A percentile compares a stretch with the other conserved stretches of the same genome.
Evolutionary conservation across 2,113 vertebrate species (phyloP).

Genomic region (Oenanthe melanoleuca): DNA sequence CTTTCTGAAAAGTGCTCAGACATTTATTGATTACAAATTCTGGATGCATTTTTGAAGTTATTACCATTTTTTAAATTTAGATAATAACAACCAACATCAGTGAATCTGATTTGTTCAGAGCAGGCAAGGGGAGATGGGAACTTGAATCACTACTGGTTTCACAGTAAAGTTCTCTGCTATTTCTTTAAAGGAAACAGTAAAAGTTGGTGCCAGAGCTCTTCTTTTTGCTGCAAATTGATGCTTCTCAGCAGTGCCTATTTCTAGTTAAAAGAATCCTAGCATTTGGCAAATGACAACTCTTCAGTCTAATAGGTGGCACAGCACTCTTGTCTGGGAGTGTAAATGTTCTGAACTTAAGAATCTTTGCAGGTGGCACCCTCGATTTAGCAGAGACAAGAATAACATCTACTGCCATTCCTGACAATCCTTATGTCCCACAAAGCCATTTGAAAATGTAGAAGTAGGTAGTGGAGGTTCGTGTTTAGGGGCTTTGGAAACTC

Average conservation of each 20-base stretch:
- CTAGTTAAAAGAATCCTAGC: conserved; percentile 31
- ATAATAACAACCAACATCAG: not conserved
- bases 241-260: conserved; percentile 29
- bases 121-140: not conserved
- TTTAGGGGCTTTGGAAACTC: not conserved
- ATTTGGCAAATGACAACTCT: conserved; percentile 44
- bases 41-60: not conserved
- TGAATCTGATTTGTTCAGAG: not conserved
- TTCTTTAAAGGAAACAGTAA: conserved; percentile 34
- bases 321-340: not conserved
- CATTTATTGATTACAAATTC: not conserved
- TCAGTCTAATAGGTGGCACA: conserved; percentile 43
- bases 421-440: not conserved
- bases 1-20: not conserved
- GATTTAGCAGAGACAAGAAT: conserved; percentile 38
- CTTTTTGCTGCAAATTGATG: conserved; percentile 8
- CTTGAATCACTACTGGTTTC: not conserved
- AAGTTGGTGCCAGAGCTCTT: not conserved
- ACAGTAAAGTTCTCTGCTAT: conserved; percentile 17
- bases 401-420: not conserved
- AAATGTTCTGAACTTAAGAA: conserved; percentile 38
- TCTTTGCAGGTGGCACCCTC: conserved; percentile 35
- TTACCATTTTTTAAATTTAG: not conserved
- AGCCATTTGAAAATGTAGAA: not conserved
- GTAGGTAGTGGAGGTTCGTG: not conserved